A percentile compares a stretch with the other conserved stretches of the same genome.
Conservation (phyloP, 2,888 invertebrate genomes). For the Melinaea menophilus region DNA sequence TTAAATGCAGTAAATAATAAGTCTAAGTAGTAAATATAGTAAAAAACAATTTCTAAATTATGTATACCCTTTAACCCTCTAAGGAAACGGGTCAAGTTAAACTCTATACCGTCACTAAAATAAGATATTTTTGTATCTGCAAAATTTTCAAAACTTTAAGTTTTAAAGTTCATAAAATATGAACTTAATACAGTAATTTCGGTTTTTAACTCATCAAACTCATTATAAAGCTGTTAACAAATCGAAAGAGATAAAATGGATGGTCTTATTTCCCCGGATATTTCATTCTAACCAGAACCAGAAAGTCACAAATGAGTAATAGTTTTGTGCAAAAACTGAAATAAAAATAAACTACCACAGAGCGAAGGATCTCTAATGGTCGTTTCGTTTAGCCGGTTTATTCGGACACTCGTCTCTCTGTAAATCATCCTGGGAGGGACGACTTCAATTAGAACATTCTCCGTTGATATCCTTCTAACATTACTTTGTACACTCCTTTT, state of each 20-base stretch:
- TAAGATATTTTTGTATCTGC: background rate
- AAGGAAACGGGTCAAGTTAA: background rate
- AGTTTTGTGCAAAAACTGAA: conserved; percentile 38
- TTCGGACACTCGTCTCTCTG: conserved; percentile 47
- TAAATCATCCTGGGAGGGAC: conserved; percentile 52
- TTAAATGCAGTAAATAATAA: background rate
- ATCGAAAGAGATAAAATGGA: no score
- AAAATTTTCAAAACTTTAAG: background rate
- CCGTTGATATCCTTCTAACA: conserved; percentile 26
- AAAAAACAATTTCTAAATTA: conserved; percentile 1
- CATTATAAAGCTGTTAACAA: no score
- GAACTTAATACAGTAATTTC: background rate
- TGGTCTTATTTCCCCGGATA: background rate
- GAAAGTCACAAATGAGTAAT: conserved; percentile 23
- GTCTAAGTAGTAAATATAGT: background rate
- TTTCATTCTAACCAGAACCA: background rate
- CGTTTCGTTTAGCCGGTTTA: conserved; percentile 56
- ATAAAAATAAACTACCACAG: conserved; percentile 41
- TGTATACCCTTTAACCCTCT: background rate
- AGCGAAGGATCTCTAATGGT: conserved; percentile 53
- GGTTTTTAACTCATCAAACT: no score
- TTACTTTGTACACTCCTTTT: conserved; percentile 7
- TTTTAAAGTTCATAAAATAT: conserved; percentile 1
- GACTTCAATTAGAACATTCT: conserved; percentile 45
- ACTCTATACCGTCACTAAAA: conserved; percentile 1